Base-by-base conservation (phyloP, 1,140 invertebrate species). In the Solenopsis invicta region DNA sequence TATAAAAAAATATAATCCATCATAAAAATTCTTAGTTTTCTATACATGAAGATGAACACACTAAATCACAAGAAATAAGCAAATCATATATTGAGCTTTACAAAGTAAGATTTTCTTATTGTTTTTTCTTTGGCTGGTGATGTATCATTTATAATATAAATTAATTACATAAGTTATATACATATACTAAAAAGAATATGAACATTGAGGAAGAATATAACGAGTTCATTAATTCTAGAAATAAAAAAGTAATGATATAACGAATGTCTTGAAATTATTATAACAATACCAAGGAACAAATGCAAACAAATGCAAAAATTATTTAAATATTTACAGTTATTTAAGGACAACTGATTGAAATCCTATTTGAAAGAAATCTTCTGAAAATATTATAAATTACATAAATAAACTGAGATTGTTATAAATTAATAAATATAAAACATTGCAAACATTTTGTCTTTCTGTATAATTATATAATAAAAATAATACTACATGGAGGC, bases 191-290 rank as follows among this genome's bases (percentile, higher is more conserved):
- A 72, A 69, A 75, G 21, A 75, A 74, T 34, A 59, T 56, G n/a
- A 76, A 24, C 50, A 81, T 24, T 41, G 18, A 87, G 56, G 61
- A 82, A 76, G 88, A 87, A 87, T 89, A 50, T 18, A 59, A 89
- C 59, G 2, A 87, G 69, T 89, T 76, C 29, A 62, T 59, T 71
- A 54, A 21, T 81, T 41, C 48, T 81, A 72, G 12, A 16, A 48
- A 21, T 50, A 67, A 80, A 80, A 77, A 59, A 4, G 37, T 50
- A 45, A 80, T n/a, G 61, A 61, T 66, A 21, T 21, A 80, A 80
- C 29, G n/a, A 80, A 34, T 69, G 21, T 80, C 48, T 48, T 80
- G 64, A 80, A 62, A 48, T 80, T 54, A 80, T 13, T 50, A 54
- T 50, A 45, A 34, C 12, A 34, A n/a, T 50, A 21, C 18, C 29